Conservation (phyloP, 2,113 vertebrate species). For the Protobothrops mucrosquamatus region DNA sequence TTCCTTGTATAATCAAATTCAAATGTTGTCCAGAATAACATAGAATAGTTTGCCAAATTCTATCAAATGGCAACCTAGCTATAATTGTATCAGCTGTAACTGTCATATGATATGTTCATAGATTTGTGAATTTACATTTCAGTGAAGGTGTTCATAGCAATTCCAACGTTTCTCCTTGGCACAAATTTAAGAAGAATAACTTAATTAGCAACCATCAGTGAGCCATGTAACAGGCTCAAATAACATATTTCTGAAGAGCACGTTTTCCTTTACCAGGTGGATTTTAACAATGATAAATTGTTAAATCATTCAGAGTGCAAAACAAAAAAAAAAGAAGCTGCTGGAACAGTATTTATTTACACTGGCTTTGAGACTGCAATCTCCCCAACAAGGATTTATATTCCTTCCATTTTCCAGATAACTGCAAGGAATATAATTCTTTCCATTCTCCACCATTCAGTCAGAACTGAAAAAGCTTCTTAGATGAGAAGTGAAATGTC, state of each 20-base stretch:
- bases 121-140: conserved; percentile 42
- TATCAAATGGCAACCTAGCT: not conserved
- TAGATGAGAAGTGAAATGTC: not conserved
- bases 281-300: not conserved
- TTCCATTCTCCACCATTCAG: not conserved
- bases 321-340: conserved; percentile 39
- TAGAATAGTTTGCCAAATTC: not conserved
- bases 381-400: not conserved
- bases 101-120: conserved; percentile 28
- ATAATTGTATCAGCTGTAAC: not conserved
- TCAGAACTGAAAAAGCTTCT: not conserved
- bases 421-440: not conserved
- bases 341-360: conserved; percentile 36
- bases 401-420: not conserved
- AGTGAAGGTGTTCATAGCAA: conserved; percentile 26
- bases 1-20: not conserved
- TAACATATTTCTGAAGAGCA: conserved; percentile 39
- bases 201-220: conserved; percentile 25
- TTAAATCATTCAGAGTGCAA: not conserved
- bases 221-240: conserved; percentile 24
- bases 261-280: not conserved
- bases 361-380: conserved; percentile 9
- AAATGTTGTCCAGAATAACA: not conserved
- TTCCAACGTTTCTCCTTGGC: not conserved
- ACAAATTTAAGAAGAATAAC: not conserved